Base-by-base conservation (phyloP, 2,113 vertebrate species). In the Gymnobelideus leadbeateri region DNA sequence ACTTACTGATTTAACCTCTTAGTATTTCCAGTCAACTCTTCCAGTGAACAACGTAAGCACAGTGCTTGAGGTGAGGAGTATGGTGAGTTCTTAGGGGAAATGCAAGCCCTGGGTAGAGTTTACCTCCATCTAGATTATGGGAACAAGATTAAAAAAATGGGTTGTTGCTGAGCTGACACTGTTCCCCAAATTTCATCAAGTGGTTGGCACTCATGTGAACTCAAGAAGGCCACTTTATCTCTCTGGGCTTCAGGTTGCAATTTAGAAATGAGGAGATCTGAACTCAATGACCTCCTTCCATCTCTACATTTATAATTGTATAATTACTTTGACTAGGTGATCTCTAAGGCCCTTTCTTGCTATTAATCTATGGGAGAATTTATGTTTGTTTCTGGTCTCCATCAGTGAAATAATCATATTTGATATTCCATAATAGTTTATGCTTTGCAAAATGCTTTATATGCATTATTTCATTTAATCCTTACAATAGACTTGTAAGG, bases 121-220 rank as follows among this genome's bases (percentile, higher is more conserved):
- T 6, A 53, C 89, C 11, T 25, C 26, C 8, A 90, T 25, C 23
- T 10, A 90, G n/a, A 68, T 90, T 91, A 61, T 96, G 91, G 95
- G 84, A 43, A 90, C 55, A 91, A 91, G n/a, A 91, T 46, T 61
- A 92, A 96, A 77, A 96, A 77, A 89, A 53, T 49, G 1, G 53
- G 10, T 94, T 93, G 77, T 49, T 91, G 91, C 52, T 84, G 46
- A 93, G 49, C 26, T 77, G 61, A n/a, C 37, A n/a, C 4, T 77
- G 14, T 4, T n/a, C n/a, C 61, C 61, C 61, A 37, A 77, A n/a
- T 77, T n/a, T n/a, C 61, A 77, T 77, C 61, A n/a, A 77, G 1
- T 12, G 14, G 16, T 37, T n/a, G 37, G 37, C 37, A 77, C 14
- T 37, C 37, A n/a, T 77, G 61, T 77, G 61, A 68, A 6, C 37